These are phyloP conservation scores for Orientallactaga sibirica DNA, from an alignment of 2,797 vertebrate genomes.

Conservation along the genomic window DNA sequence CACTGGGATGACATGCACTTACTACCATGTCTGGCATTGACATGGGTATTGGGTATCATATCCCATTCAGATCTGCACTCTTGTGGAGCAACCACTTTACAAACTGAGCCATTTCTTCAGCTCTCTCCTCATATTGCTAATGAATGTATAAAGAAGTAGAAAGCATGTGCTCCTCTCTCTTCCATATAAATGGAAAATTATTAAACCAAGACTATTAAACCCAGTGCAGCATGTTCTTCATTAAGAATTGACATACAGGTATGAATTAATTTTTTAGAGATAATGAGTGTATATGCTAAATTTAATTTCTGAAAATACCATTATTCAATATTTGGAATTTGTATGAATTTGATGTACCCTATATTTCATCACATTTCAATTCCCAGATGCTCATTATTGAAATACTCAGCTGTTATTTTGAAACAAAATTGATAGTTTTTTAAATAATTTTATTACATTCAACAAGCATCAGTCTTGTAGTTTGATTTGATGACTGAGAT, in stretches of 20 bases:
- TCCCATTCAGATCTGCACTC: no score
- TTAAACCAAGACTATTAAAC: not conserved
- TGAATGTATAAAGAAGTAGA: not conserved
- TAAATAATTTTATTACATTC: conserved; percentile 59
- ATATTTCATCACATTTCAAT: not conserved
- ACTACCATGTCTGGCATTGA: no score
- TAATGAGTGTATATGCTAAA: conserved; percentile 24
- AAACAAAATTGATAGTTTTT: not conserved
- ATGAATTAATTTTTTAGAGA: conserved; percentile 16
- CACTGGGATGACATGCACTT: no score
- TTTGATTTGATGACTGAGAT: conserved; percentile 56
- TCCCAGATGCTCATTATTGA: not conserved
- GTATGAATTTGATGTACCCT: not conserved
- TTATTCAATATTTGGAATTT: not conserved
- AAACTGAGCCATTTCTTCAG: not conserved
- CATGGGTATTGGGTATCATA: no score
- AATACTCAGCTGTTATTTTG: conserved; percentile 14
- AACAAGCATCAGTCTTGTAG: not conserved
- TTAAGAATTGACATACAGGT: conserved; percentile 4
- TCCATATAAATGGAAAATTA: not conserved
- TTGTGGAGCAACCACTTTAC: no score
- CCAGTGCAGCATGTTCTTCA: not conserved
- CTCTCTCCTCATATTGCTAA: conserved; percentile 35
- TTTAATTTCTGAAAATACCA: not conserved
- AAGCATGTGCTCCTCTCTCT: not conserved